These are phyloP conservation scores for Therioaphis trifolii DNA, from an alignment of 2,888 invertebrate species.

Conservation along the genomic window DNA sequence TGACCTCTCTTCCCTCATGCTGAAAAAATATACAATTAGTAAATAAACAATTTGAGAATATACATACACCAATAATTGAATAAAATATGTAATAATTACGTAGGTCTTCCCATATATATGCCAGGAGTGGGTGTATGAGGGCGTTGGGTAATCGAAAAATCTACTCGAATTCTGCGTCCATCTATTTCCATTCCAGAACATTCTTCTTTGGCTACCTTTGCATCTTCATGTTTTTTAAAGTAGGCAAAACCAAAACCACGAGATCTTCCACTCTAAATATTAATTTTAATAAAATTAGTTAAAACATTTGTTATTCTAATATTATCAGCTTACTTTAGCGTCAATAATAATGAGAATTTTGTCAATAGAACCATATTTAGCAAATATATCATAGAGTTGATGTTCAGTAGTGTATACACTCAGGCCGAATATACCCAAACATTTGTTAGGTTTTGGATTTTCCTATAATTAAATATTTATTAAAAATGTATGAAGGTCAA, in stretches of 20 bases:
- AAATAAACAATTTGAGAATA: too few relatives aligned
- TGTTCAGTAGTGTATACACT: slow-evolving; percentile 93
- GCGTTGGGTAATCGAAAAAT: slow-evolving; percentile 94
- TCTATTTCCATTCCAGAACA: slow-evolving; percentile 95
- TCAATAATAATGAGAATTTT: slow-evolving; percentile 95
- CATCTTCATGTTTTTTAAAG: slow-evolving; percentile 87
- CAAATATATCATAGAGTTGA: slow-evolving; percentile 91
- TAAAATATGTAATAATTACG: slow-evolving; percentile 73
- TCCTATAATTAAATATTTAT: slow-evolving; percentile 69
- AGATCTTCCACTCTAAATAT: slow-evolving; percentile 79
- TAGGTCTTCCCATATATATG: slow-evolving; percentile 95
- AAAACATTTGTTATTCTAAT: neutral
- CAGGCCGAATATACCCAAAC: slow-evolving; percentile 94
- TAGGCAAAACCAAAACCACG: slow-evolving; percentile 98
- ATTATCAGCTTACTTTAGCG: slow-evolving; percentile 80
- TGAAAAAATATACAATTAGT: neutral
- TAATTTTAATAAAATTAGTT: too few relatives aligned
- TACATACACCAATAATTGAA: too few relatives aligned
- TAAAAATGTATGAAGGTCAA: neutral
- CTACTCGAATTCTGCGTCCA: slow-evolving; percentile 91
- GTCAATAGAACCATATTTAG: slow-evolving; percentile 91
- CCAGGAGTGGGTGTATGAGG: slow-evolving; percentile 98
- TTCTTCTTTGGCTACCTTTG: slow-evolving; percentile 92
- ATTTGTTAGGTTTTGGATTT: slow-evolving; percentile 87
- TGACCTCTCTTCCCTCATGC: slow-evolving; percentile 57